A percentile compares a stretch with the other conserved stretches of the same genome.
phyloP scores from a whole-genome alignment of 1,140 invertebrate species.

The Aphelinus certus region DNA sequence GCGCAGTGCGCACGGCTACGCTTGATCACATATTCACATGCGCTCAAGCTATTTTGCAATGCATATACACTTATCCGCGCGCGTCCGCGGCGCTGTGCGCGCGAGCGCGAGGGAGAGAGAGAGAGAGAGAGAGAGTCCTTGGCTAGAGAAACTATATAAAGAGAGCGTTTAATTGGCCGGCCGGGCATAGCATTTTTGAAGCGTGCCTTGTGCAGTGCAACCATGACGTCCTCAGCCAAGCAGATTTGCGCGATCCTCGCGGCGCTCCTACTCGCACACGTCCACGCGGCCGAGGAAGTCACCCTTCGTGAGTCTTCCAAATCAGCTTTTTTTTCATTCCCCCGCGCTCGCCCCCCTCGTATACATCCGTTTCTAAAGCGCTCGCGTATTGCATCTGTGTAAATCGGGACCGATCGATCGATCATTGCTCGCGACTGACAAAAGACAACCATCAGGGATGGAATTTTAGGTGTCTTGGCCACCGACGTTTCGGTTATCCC shows the following conservation, averaged over 20 bases:
- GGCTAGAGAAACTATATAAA: conserved; percentile 64
- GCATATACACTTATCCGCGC: conserved; percentile 21
- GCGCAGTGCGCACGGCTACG: conserved; percentile 22
- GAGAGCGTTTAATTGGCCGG: conserved; percentile 57
- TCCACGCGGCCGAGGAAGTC: conserved; percentile 45
- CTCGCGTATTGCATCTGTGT: background rate
- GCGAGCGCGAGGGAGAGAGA: background rate
- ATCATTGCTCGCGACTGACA: background rate
- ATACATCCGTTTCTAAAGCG: too few relatives aligned
- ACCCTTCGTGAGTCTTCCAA: conserved; percentile 55
- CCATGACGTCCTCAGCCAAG: conserved; percentile 41
- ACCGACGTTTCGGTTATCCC: too few relatives aligned
- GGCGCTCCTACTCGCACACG: conserved; percentile 41
- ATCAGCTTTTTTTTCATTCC: background rate
- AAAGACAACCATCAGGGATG: too few relatives aligned
- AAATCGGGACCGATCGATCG: background rate
- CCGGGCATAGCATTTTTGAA: conserved; percentile 52
- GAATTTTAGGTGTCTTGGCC: too few relatives aligned
- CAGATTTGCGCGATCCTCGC: conserved; percentile 42
- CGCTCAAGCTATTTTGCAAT: conserved; percentile 60
- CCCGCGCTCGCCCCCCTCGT: background rate
- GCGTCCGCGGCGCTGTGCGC: background rate
- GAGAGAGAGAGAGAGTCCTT: conserved; percentile 55
- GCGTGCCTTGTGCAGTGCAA: conserved; percentile 41
- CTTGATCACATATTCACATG: conserved; percentile 57